Evolutionary conservation across 2,113 vertebrate genomes (phyloP), one percentile per base, ranked within the genome.

Genomic region (Cyprinodon tularosa): DNA sequence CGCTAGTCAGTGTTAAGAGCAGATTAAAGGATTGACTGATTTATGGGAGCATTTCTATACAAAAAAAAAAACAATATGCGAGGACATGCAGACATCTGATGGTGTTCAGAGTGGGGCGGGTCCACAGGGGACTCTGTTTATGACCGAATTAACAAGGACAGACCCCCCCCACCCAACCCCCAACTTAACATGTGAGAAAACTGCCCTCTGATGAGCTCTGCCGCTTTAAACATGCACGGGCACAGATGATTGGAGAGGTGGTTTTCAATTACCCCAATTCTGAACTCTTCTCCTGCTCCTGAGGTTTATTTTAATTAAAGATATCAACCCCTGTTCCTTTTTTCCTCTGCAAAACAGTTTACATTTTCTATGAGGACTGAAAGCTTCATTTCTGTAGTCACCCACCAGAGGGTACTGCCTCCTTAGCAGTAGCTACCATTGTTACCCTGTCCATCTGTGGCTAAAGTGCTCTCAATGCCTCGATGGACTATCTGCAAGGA

Each of bases 211-310:
- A 91, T 80, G 88, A 84, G 85, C 88, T 93, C 88, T 91, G 90
- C 93, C 92, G 92, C 90, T 92, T 91, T 81, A 88, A 89, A 86
- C 87, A 83, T 90, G 87, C 86, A 87, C 81, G 83, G 88, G 87
- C 82, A 83, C 69, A 80, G 64, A 85, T 81, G 76, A 62, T 53
- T 67, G 60, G 15, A n/a, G 12, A 37, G 62, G 65, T 65, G 67
- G 84, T 87, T 93, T 93, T 93, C 92, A 91, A 94, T 94, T 93
- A 93, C 87, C 84, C 87, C 89, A 86, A 93, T 93, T 93, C 91
- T 85, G 89, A 86, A 89, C 81, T 88, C 78, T 74, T 75, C 38
- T 36, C 60, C 66, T 72, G 77, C 89, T 91, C 91, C 85, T 72
- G 85, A 83, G 88, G 78, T 90, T 92, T 86, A 80, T 79, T 81